A percentile compares a stretch with the other conserved stretches of the same genome.
Conservation (phyloP, 2,113 vertebrate genomes). For the Hippopotamus amphibius region DNA sequence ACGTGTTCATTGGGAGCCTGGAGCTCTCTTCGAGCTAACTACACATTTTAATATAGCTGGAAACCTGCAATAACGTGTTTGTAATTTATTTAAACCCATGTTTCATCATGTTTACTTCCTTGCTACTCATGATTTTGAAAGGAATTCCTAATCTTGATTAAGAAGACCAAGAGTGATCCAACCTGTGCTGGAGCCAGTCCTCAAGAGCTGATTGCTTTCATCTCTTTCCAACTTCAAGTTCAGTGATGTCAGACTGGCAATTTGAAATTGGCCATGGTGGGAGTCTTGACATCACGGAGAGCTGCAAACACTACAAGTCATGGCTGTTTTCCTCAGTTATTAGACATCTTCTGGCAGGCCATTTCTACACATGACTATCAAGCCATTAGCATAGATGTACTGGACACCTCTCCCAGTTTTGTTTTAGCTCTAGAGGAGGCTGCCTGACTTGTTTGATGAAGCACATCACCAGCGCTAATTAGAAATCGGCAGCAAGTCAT, state of each 20-base stretch:
- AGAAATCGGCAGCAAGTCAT: background rate
- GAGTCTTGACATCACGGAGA: background rate
- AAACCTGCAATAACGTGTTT: background rate
- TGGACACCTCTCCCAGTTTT: background rate
- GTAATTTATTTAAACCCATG: background rate
- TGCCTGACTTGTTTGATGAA: background rate
- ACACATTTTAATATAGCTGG: background rate
- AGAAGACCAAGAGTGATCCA: background rate
- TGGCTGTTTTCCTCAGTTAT: background rate
- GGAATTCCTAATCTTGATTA: background rate
- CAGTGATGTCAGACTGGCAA: background rate
- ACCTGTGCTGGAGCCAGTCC: background rate
- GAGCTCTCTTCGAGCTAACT: background rate
- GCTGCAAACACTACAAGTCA: background rate
- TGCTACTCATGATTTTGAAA: background rate
- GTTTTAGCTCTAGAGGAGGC: rapidly evolving
- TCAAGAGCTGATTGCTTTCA: background rate
- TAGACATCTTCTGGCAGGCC: background rate
- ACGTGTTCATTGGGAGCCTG: background rate
- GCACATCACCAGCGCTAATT: background rate
- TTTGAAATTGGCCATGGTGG: background rate
- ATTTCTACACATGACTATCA: background rate
- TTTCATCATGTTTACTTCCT: background rate
- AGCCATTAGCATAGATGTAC: background rate
- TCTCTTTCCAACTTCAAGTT: background rate